Conservation (phyloP, 2,113 vertebrate species). For the Eleginops maclovinus region DNA sequence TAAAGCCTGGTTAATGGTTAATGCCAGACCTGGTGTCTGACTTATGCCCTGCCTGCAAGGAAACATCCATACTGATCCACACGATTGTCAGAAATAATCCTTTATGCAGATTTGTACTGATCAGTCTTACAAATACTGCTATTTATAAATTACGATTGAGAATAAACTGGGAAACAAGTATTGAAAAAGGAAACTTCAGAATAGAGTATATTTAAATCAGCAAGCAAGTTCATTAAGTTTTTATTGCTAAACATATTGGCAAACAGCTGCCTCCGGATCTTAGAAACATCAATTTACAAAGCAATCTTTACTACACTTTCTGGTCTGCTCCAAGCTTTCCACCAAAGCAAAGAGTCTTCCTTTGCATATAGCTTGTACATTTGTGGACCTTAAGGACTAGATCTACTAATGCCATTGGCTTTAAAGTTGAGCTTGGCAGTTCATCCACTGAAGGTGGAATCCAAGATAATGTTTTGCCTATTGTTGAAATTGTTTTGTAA, state of each 20-base stretch:
- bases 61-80: conserved; percentile 5
- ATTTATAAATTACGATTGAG: neutral
- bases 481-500: neutral
- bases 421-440: neutral
- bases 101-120: neutral
- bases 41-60: conserved; percentile 18
- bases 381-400: neutral
- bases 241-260: neutral
- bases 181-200: neutral
- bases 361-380: neutral
- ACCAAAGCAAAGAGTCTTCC: neutral
- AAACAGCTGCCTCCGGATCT: neutral
- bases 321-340: neutral
- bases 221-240: neutral
- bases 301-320: neutral
- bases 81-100: neutral
- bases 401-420: neutral
- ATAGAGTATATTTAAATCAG: neutral
- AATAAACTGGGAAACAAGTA: neutral
- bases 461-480: neutral
- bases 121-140: neutral
- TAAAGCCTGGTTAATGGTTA: conserved; percentile 24
- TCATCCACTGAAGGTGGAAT: neutral
- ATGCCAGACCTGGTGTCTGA: conserved; percentile 11
- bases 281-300: neutral